Evolutionary conservation across 2,888 invertebrate species (phyloP).

Genomic region (Drosophila falleni): DNA sequence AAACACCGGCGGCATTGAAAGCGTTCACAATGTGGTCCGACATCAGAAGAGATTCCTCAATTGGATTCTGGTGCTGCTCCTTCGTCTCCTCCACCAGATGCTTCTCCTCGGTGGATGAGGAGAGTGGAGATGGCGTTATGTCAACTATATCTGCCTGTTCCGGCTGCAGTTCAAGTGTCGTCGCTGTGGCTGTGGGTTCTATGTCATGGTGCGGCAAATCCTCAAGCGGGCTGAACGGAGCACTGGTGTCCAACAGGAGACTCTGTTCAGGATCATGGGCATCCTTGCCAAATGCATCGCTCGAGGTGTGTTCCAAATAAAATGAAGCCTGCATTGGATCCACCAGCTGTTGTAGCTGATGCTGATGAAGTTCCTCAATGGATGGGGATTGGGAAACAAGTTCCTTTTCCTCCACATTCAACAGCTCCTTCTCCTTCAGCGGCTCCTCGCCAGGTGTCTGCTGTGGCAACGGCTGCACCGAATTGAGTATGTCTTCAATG

Average conservation of each 20-base stretch:
- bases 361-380: conserved; percentile 79
- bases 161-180: conserved; percentile 49
- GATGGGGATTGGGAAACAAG: conserved; percentile 81
- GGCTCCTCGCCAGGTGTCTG: conserved; percentile 60
- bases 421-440: conserved; percentile 72
- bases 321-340: conserved; percentile 82
- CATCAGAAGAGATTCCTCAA: conserved; percentile 35
- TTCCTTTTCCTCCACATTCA: conserved; percentile 82
- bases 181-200: conserved; percentile 31
- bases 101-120: conserved; percentile 77
- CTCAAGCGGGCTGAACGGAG: conserved; percentile 45
- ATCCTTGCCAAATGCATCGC: conserved; percentile 43
- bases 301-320: conserved; percentile 71
- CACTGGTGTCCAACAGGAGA: conserved; percentile 66
- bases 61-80: conserved; percentile 52
- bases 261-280: conserved; percentile 44
- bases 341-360: conserved; percentile 44
- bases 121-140: conserved; percentile 63
- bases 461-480: conserved; percentile 82
- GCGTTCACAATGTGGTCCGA: conserved; percentile 54
- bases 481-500: conserved; percentile 83
- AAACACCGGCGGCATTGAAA: conserved; percentile 66
- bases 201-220: conserved; percentile 24
- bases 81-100: conserved; percentile 81
- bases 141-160: conserved; percentile 65